Evolutionary conservation across 2,888 invertebrate species (phyloP), one percentile per base, ranked within the genome.

Genomic region (Sympetrum striolatum): DNA sequence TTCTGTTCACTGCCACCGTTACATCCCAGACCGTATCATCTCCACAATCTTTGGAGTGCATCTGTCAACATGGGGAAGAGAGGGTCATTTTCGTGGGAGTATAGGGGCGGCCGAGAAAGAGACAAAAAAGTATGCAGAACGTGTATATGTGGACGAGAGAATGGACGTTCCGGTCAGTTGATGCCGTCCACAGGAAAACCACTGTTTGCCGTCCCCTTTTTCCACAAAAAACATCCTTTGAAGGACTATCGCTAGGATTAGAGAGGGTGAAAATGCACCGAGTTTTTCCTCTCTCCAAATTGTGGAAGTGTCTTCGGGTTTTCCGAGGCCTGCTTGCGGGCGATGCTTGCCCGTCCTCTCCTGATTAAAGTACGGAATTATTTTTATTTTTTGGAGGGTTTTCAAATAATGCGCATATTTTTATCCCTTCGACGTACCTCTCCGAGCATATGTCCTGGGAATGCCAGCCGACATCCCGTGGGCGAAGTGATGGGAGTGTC

Each of bases 21-120:
- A 31, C 37, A 64, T 86, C 86, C 37, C 60, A 8, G 25, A 14
- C 82, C 22, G n/a, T 60, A 60, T 37, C 35, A 60, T 60, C 86
- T 37, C 39, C 60, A 60, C 39, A 86, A 86, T 86, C 86, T 86
- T 86, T 39, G 39, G 86, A 86, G 86, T 86, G 86, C 86, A 86
- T 86, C 86, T 86, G 86, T 86, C 60, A 86, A 86, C 86, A 86
- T 10, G 10, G 31, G 10, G 25, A 60, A 35, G 60, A 60, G 86
- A 48, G 58, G 35, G 53, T 53, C 58, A 10, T 25, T n/a, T 8
- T 0, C 22, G 5, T 60, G 44, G 18, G 39, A 18, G 22, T 0
- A 80, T 37, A 10, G 25, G 81, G 48, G 48, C n/a, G n/a, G n/a
- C 22, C 18, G 35, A n/a, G 22, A 37, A 22, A 10, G 44, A 35